Evolutionary conservation across 2,797 vertebrate species (phyloP), one percentile per base, ranked within the genome.

Genomic region (Numenius phaeopus): DNA sequence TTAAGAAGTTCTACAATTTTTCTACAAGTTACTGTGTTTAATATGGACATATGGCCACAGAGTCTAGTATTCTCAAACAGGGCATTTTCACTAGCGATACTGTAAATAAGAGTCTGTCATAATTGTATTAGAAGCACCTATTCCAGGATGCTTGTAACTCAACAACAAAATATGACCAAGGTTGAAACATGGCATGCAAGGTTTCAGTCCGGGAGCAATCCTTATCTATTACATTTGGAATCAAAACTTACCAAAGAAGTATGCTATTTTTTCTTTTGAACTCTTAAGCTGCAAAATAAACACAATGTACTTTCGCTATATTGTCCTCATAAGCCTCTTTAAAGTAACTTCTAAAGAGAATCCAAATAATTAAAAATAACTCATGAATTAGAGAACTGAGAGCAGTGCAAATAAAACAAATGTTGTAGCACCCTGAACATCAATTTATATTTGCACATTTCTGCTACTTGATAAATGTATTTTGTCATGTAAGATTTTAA

Each of bases 271-370:
- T 69, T 11, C 30, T 50, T 32, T 21, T 24, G 30, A 49, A 50
- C 29, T 49, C 69, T 40, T n/a, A 26, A 83, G 14, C 47, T 30
- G 44, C 65, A 70, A 88, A 80, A 34, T 3, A 50, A 84, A 79
- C 23, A 39, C 29, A 47, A 40, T 0, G 3, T 5, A 39, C 21
- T 67, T 73, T 8, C 0, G 2, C 72, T 71, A 3, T 4, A 30
- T 32, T 24, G 49, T 26, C 80, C 15, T 90, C 16, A 11, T 12
- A 29, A 55, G 46, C 50, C n/a, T 59, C 44, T 49, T 71, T 9
- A 32, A 73, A 72, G 18, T 23, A 49, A 93, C 47, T 37, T 23
- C 34, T 66, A n/a, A 75, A 83, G 32, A 67, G 20, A 62, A 77
- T 9, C 20, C 21, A 83, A 64, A 62, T 10, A 58, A 62, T 64